Conservation (phyloP, 2,797 vertebrate genomes). For the Peromyscus attwateri region DNA sequence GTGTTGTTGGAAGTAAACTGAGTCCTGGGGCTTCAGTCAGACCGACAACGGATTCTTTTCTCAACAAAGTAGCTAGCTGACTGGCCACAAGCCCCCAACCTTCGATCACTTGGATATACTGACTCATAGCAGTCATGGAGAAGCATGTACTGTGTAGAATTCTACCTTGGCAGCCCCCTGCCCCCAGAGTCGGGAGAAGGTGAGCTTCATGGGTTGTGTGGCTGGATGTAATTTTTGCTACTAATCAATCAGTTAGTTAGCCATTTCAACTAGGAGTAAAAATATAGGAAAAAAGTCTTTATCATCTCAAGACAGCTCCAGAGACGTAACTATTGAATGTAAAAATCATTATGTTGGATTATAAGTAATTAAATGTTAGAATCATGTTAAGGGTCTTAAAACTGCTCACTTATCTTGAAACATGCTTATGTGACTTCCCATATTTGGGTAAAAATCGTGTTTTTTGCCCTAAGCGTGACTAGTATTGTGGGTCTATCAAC, state of each 20-base stretch:
- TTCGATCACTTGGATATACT: neutral
- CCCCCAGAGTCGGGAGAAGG: neutral
- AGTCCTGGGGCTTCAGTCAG: neutral
- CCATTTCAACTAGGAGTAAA: conserved; percentile 30
- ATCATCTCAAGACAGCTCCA: neutral
- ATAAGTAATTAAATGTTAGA: conserved; percentile 17
- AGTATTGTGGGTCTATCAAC: conserved; percentile 40
- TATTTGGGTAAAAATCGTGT: neutral
- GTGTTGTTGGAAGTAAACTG: neutral
- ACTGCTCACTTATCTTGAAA: neutral
- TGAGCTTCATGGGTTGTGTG: neutral
- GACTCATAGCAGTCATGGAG: neutral
- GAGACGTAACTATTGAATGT: neutral
- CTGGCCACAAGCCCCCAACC: accelerated
- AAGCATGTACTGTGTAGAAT: neutral
- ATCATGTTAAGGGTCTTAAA: neutral
- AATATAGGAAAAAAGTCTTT: neutral
- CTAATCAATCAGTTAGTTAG: neutral
- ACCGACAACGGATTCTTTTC: neutral
- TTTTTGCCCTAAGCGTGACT: conserved; percentile 5
- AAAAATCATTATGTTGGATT: conserved; percentile 12
- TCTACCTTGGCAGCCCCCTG: neutral
- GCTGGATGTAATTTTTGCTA: neutral
- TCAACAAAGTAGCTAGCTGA: neutral
- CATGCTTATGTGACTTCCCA: neutral